These are phyloP conservation scores for Alloplasta piceator DNA, from an alignment of 2,888 invertebrate genomes.

Conservation along the genomic window DNA sequence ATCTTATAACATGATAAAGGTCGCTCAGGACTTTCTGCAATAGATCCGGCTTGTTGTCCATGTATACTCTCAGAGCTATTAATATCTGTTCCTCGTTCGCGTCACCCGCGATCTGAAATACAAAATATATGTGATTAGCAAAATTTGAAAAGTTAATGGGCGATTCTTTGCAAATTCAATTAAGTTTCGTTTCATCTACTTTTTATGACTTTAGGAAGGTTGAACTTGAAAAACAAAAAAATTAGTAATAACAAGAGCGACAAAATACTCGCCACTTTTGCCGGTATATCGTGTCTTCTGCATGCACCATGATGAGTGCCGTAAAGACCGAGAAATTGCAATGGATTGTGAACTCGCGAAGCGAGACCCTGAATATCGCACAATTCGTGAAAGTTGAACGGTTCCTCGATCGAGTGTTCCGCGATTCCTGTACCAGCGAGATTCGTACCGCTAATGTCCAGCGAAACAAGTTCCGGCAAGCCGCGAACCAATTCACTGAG, in stretches of 20 bases:
- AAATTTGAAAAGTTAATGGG: not conserved
- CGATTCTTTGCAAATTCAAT: too few relatives aligned
- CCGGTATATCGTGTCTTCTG: constrained; percentile 95
- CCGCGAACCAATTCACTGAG: constrained; percentile 89
- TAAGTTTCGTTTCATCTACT: not conserved
- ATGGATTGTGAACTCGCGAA: constrained; percentile 89
- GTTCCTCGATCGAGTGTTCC: constrained; percentile 80
- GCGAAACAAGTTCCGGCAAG: constrained; percentile 90
- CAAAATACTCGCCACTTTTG: constrained; percentile 88
- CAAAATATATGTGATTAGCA: not conserved
- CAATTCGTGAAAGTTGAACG: constrained; percentile 62
- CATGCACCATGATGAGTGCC: constrained; percentile 96
- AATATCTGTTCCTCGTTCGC: constrained; percentile 95
- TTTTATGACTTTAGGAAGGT: not conserved
- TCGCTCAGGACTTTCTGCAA: constrained; percentile 94
- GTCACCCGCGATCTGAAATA: constrained; percentile 92
- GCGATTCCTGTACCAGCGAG: constrained; percentile 94
- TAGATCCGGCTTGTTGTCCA: constrained; percentile 91
- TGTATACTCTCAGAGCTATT: constrained; percentile 92
- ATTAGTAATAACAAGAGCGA: not conserved
- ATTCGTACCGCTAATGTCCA: constrained; percentile 98
- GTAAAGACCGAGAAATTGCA: constrained; percentile 96
- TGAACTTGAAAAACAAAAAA: not conserved
- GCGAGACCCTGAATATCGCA: constrained; percentile 95
- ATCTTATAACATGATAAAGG: constrained; percentile 93